phyloP scores from a whole-genome alignment of 1,140 invertebrate species.

The Drosophila ohnishii region DNA sequence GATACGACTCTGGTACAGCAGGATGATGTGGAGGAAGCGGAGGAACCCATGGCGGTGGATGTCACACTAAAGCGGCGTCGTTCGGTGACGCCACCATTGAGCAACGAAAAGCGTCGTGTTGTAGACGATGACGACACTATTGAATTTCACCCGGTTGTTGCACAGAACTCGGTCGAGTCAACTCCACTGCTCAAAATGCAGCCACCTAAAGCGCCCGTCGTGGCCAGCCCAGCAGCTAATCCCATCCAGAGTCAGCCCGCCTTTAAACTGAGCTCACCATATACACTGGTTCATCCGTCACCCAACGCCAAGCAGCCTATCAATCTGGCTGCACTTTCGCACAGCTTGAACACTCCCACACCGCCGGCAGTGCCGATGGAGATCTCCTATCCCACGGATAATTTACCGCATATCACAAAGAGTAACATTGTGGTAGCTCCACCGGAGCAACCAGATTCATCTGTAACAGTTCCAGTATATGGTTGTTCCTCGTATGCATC shows the following conservation, averaged over 20 bases:
- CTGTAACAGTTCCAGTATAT: not conserved
- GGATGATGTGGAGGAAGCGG: not conserved
- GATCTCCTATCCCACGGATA: slow-evolving; percentile 40
- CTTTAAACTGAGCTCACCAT: slow-evolving; percentile 55
- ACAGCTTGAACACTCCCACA: slow-evolving; percentile 55
- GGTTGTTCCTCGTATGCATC: not conserved
- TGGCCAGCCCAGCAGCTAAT: not conserved
- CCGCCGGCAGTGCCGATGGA: slow-evolving; percentile 50
- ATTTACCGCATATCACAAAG: slow-evolving; percentile 11
- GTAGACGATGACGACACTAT: slow-evolving; percentile 33
- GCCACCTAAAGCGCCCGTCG: not conserved
- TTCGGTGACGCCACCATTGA: slow-evolving; percentile 44
- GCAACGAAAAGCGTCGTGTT: slow-evolving; percentile 17
- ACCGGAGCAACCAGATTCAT: not conserved
- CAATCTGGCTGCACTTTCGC: slow-evolving; percentile 28
- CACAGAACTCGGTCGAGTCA: not conserved
- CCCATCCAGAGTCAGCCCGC: slow-evolving; percentile 7
- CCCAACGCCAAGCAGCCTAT: slow-evolving; percentile 14
- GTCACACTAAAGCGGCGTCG: slow-evolving; percentile 50
- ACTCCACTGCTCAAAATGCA: slow-evolving; percentile 7
- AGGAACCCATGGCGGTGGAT: slow-evolving; percentile 10
- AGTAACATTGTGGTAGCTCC: not conserved
- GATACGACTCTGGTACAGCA: slow-evolving; percentile 3
- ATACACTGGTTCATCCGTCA: slow-evolving; percentile 13
- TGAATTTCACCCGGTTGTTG: slow-evolving; percentile 25